Percentiles rank a stretch among this genome's conserved stretches.
These are phyloP conservation scores for Drosophila malerkotliana DNA, from an alignment of 1,140 invertebrate species.

Conservation along the genomic window DNA sequence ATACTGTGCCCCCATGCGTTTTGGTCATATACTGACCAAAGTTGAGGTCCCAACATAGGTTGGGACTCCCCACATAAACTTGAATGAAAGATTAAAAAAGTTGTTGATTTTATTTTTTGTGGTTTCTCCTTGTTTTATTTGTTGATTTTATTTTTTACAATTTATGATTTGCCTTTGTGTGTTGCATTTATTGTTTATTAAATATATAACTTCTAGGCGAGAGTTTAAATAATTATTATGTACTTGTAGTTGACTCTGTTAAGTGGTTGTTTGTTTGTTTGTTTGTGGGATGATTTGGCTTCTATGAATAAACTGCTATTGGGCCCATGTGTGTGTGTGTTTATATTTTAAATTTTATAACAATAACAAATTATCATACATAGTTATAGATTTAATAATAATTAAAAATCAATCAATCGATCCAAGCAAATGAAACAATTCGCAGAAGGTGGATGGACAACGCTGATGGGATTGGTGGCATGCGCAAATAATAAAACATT, in stretches of 20 bases:
- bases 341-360: constrained; percentile 69
- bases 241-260: constrained; percentile 64
- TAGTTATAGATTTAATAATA: constrained; percentile 71
- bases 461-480: constrained; percentile 30
- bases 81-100: too few relatives aligned
- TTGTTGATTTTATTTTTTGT: constrained; percentile 17
- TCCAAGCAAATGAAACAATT: constrained; percentile 50
- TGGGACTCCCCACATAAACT: too few relatives aligned
- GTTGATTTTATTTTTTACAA: constrained; percentile 39
- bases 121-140: constrained; percentile 48
- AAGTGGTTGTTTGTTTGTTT: constrained; percentile 34
- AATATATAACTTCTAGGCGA: constrained; percentile 61
- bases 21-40: too few relatives aligned
- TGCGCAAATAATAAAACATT: constrained; percentile 21
- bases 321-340: constrained; percentile 54
- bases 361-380: constrained; percentile 77
- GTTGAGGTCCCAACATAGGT: too few relatives aligned
- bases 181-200: constrained; percentile 45
- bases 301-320: constrained; percentile 62
- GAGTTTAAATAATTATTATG: constrained; percentile 65
- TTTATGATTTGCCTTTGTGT: constrained; percentile 48
- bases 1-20: too few relatives aligned
- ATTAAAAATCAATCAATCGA: constrained; percentile 59
- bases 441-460: constrained; percentile 29
- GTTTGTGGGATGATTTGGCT: constrained; percentile 63